These are phyloP conservation scores for Zygaena filipendulae DNA, from an alignment of 2,888 invertebrate species.

Conservation along the genomic window DNA sequence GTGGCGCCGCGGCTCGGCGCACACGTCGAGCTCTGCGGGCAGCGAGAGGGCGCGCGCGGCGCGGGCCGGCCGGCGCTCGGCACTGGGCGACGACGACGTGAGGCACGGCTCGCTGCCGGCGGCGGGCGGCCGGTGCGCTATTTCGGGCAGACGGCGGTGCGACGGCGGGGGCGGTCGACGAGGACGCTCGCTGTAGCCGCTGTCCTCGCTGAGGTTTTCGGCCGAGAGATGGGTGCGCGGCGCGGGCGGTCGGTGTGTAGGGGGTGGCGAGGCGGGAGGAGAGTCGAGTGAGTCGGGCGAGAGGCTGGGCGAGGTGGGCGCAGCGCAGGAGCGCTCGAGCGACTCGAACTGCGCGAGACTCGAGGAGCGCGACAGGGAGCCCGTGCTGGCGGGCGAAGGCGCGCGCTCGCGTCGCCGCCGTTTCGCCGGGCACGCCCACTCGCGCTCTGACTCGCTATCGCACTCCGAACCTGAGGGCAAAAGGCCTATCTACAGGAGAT, in stretches of 20 bases:
- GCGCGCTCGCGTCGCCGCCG: constrained; percentile 73
- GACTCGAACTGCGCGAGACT: constrained; percentile 88
- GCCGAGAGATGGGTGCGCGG: constrained; percentile 71
- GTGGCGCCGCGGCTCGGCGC: constrained; percentile 50
- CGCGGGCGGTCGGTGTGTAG: constrained; percentile 27
- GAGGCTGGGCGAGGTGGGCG: constrained; percentile 50
- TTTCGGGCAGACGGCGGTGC: constrained; percentile 37
- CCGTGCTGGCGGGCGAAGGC: constrained; percentile 47
- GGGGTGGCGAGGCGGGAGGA: constrained; percentile 44
- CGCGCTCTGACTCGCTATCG: constrained; percentile 77
- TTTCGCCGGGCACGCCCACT: constrained; percentile 80
- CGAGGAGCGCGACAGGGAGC: constrained; percentile 80
- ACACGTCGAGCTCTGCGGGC: constrained; percentile 75
- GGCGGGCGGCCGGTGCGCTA: constrained; percentile 33
- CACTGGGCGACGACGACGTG: constrained; percentile 28
- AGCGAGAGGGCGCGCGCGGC: constrained; percentile 62
- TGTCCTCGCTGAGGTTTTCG: constrained; percentile 84
- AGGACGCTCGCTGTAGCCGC: constrained; percentile 76
- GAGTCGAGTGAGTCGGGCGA: constrained; percentile 62
- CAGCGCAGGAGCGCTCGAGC: constrained; percentile 71
- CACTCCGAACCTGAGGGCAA: constrained; percentile 55
- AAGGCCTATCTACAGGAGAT: no score
- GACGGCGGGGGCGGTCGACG: constrained; percentile 44
- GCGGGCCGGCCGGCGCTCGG: constrained; percentile 40
- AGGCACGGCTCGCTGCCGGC: constrained; percentile 55